Percentiles rank a stretch among this genome's conserved stretches.
These are phyloP conservation scores for Delphinus delphis DNA, from an alignment of 2,113 vertebrate species.

Conservation along the genomic window DNA sequence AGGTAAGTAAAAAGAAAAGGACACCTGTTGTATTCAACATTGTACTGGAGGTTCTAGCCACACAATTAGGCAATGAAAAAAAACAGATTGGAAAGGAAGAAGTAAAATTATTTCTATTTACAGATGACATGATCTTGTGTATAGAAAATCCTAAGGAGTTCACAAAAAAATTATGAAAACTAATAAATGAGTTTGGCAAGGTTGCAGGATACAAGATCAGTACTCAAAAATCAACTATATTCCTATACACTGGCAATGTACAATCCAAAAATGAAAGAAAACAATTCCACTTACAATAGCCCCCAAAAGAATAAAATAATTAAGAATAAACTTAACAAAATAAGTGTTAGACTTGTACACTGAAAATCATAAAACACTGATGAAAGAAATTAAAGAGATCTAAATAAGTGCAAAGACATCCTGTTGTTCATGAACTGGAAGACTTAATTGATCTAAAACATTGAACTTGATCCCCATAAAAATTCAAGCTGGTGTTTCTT, in stretches of 20 bases:
- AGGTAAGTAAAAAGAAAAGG: not conserved
- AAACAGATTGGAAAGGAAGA: not conserved
- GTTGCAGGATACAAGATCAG: not conserved
- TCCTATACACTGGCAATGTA: not conserved
- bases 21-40: not conserved
- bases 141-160: not conserved
- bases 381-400: not conserved
- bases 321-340: not conserved
- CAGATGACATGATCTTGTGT: not conserved
- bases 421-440: not conserved
- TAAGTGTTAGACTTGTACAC: not conserved
- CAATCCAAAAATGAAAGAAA: not conserved
- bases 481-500: not conserved
- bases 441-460: not conserved
- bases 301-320: not conserved
- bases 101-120: not conserved
- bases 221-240: not conserved
- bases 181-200: not conserved
- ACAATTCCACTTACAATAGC: not conserved
- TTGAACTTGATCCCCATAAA: not conserved
- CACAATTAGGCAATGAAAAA: not conserved
- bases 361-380: not conserved
- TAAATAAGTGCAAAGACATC: not conserved
- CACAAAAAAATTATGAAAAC: not conserved
- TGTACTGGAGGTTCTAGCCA: not conserved